Base-by-base conservation (phyloP, 2,888 invertebrate genomes). In the Lottia gigantea region DNA sequence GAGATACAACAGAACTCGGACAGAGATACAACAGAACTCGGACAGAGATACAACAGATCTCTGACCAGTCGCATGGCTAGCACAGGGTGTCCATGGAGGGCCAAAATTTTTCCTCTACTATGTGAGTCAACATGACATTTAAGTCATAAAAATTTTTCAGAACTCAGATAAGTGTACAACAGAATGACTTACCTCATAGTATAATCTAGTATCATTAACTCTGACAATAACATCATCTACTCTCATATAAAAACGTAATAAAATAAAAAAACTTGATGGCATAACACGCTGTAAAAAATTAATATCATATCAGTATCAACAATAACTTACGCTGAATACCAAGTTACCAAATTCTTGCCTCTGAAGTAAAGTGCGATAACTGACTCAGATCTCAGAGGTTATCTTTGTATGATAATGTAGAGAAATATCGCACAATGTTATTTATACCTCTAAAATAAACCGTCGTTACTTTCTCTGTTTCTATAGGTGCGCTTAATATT, bases 171-270 rank as follows among this genome's bases (percentile, higher is more conserved):
- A 11, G 7, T 6, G 40, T 40, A 40, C 11, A 40, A 40, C 40
- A 40, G 23, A 1, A 62, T 25, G 8, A 19, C 70, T 68, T 72
- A 87, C 87, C 85, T 87, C 84, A 75, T 87, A 84, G 75, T 85
- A 83, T 11, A 87, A 62, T 67, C 88, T 78, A 0, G 97, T 97
- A 86, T 98, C 98, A 82, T 95, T 93, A 61, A 96, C 92, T 77
- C 94, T 91, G 1, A 97, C 92, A 88, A 98, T 90, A 0, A 98
- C 97, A 86, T 94, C 93, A 87, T 99, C 99, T 1, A 99, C 95
- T 83, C 99, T 91, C 75, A 99, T 90, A 89, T 97, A 99, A 87
- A 95, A 96, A 79, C 98, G 92, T 72, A 95, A 89, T 11, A 99
- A 90, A 66, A 97, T 92, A 88, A 95, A 98, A 90, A 96, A 97